Conservation (phyloP, 2,888 invertebrate genomes). For the Ethmia dodecea region DNA sequence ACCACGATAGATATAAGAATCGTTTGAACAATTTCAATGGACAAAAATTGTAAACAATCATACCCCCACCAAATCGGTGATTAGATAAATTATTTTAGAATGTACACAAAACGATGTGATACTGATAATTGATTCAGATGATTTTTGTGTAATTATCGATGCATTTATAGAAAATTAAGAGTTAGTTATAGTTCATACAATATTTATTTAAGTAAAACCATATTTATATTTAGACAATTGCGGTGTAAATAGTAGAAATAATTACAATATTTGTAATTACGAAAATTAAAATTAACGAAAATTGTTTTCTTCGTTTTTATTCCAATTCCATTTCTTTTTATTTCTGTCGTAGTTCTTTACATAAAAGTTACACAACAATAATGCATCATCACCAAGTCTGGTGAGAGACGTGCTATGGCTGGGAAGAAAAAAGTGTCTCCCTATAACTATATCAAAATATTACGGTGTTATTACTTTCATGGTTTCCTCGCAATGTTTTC, state of each 20-base stretch:
- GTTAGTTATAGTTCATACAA: conserved; percentile 21
- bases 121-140: conserved; percentile 63
- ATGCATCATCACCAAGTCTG: too few relatives aligned
- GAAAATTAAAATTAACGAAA: conserved; percentile 50
- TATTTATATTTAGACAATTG: conserved; percentile 58
- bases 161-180: conserved; percentile 51
- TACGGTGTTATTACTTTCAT: too few relatives aligned
- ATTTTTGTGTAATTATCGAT: conserved; percentile 57
- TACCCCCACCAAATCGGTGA: conserved; percentile 41
- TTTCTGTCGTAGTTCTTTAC: too few relatives aligned
- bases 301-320: too few relatives aligned
- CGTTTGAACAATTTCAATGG: conserved; percentile 17
- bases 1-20: conserved; percentile 43
- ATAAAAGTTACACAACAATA: too few relatives aligned
- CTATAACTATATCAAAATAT: too few relatives aligned
- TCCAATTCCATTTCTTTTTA: too few relatives aligned
- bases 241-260: conserved; percentile 68
- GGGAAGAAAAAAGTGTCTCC: too few relatives aligned
- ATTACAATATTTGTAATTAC: conserved; percentile 70
- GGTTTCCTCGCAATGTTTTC: too few relatives aligned
- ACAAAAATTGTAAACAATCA: conserved; percentile 24
- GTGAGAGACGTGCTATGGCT: too few relatives aligned
- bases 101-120: conserved; percentile 71
- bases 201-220: conserved; percentile 36
- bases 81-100: conserved; percentile 25